Evolutionary conservation across 2,797 vertebrate species (phyloP).

Genomic region (Scleropages formosus): DNA sequence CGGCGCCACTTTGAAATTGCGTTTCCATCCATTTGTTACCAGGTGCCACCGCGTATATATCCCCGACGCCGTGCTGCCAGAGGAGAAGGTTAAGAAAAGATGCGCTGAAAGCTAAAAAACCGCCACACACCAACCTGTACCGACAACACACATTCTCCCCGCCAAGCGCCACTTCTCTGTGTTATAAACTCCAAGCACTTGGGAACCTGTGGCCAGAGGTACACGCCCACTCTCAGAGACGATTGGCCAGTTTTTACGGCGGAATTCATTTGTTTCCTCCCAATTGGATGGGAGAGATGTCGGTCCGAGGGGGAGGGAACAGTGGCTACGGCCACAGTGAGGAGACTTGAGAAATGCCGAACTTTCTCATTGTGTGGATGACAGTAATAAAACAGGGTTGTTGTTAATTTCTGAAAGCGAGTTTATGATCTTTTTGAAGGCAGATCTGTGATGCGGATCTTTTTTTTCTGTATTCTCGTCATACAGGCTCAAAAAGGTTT

Average conservation of each 20-base stretch:
- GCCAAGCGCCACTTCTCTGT: conserved; percentile 54
- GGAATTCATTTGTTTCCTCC: conserved; percentile 30
- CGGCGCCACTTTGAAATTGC: not conserved
- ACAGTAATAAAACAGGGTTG: not conserved
- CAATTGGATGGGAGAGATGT: conserved; percentile 47
- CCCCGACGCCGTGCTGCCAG: conserved; percentile 21
- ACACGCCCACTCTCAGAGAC: conserved; percentile 56
- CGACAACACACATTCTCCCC: conserved; percentile 50
- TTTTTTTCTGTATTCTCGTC: too few species aligned
- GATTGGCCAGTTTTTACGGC: conserved; percentile 53
- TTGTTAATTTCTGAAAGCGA: not conserved
- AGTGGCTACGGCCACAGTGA: conserved; percentile 30
- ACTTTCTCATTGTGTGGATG: conserved; percentile 25
- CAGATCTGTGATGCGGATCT: not conserved
- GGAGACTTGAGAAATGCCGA: conserved; percentile 10
- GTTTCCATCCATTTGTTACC: conserved; percentile 8
- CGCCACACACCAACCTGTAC: conserved; percentile 29
- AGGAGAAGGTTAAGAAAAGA: conserved; percentile 36
- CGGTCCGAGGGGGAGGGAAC: conserved; percentile 46
- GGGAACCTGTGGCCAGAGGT: conserved; percentile 52
- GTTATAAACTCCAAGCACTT: conserved; percentile 70
- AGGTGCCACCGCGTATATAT: not conserved
- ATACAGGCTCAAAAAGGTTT: too few species aligned
- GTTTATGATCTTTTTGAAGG: not conserved
- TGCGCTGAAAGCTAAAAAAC: conserved; percentile 30